phyloP scores from a whole-genome alignment of 2,113 vertebrate genomes.

The Pelobates fuscus region DNA sequence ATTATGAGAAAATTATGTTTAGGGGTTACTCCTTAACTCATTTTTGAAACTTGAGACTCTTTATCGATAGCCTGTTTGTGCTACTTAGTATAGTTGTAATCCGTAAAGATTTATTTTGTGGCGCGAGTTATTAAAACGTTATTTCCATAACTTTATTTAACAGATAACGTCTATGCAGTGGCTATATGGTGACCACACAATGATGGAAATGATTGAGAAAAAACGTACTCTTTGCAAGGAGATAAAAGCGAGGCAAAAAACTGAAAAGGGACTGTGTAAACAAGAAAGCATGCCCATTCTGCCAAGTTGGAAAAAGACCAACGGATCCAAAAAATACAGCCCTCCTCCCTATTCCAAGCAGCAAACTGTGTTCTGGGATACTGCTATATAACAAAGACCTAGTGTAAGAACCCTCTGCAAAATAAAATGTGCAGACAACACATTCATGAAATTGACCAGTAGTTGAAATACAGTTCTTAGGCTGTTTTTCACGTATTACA shows the following conservation, averaged over 20 bases:
- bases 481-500: constrained; percentile 66
- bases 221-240: constrained; percentile 93
- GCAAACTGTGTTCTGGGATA: constrained; percentile 93
- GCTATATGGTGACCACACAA: constrained; percentile 90
- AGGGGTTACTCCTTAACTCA: too few relatives aligned
- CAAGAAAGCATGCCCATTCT: constrained; percentile 95
- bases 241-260: constrained; percentile 90
- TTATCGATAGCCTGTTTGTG: too few relatives aligned
- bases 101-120: too few relatives aligned
- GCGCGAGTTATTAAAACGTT: constrained; percentile 15
- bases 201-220: constrained; percentile 98
- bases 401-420: constrained; percentile 44
- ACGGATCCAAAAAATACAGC: constrained; percentile 85
- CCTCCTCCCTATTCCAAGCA: constrained; percentile 90
- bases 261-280: constrained; percentile 91
- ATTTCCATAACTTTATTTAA: constrained; percentile 59
- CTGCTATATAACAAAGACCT: constrained; percentile 81
- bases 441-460: constrained; percentile 53
- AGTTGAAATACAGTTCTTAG: neutral
- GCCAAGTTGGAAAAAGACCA: constrained; percentile 92
- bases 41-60: too few relatives aligned
- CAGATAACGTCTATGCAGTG: constrained; percentile 88
- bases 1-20: too few relatives aligned
- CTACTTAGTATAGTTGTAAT: too few relatives aligned
- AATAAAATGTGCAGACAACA: constrained; percentile 52